These are phyloP conservation scores for Tangara arthus DNA, from an alignment of 2,797 vertebrate genomes.

Conservation along the genomic window DNA sequence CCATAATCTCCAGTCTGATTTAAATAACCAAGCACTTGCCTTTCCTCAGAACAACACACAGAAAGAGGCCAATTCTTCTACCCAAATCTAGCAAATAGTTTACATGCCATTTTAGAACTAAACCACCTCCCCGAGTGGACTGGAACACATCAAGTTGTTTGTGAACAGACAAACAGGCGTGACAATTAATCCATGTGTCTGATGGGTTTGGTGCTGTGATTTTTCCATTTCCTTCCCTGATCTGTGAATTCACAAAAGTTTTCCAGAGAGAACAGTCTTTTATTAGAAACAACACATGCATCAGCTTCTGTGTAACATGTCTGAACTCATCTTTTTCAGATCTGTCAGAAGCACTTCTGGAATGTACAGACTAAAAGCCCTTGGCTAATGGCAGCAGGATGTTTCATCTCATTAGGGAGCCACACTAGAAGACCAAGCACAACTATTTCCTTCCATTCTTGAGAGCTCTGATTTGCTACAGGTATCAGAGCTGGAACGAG, in stretches of 20 bases:
- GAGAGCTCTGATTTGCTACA: background rate
- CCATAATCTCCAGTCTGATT: background rate
- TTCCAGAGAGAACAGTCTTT: background rate
- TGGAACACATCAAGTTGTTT: background rate
- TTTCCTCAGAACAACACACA: background rate
- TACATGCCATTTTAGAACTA: background rate
- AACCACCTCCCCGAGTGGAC: fast-evolving
- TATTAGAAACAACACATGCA: background rate
- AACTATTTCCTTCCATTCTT: background rate
- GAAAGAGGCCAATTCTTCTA: background rate
- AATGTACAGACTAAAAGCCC: background rate
- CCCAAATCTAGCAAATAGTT: background rate
- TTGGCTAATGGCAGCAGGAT: background rate
- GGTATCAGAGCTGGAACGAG: background rate
- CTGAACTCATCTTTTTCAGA: background rate
- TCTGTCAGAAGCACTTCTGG: background rate
- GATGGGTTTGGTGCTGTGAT: background rate
- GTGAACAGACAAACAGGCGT: background rate
- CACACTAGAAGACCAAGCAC: background rate
- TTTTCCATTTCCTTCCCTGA: background rate
- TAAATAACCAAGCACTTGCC: background rate
- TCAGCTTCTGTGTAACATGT: background rate
- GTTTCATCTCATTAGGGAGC: background rate
- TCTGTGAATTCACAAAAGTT: background rate
- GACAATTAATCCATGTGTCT: background rate